Evolutionary conservation across 23 tunicate species (phyloP).

Genomic region (Trididemnum miniatum): DNA sequence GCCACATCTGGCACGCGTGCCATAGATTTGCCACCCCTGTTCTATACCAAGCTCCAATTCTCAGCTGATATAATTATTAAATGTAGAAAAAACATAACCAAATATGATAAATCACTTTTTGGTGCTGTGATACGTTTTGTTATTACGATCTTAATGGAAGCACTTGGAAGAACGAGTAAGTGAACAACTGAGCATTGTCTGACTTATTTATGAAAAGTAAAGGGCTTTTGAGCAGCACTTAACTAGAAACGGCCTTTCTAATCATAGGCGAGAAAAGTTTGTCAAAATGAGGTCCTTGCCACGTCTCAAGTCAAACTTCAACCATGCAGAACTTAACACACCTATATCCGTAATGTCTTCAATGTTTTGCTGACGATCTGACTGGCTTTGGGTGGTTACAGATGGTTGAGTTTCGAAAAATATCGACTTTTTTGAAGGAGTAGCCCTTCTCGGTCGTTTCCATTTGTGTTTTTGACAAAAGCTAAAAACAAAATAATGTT

Average conservation of each 20-base stretch:
- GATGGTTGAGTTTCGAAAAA: slow-evolving; percentile 17
- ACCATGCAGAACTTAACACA: neutral
- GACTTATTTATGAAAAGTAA: slow-evolving; percentile 44
- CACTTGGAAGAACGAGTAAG: slow-evolving; percentile 27
- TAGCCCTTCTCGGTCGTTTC: neutral
- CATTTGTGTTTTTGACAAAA: slow-evolving; percentile 35
- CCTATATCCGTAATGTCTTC: slow-evolving; percentile 3
- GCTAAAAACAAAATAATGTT: slow-evolving; percentile 33
- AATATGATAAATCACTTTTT: neutral
- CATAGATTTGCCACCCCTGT: neutral
- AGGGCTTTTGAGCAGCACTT: slow-evolving; percentile 28
- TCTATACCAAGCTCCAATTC: neutral
- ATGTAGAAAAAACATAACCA: neutral
- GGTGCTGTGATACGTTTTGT: neutral
- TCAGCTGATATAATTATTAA: neutral
- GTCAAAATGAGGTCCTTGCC: neutral
- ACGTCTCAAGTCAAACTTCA: neutral
- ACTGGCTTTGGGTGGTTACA: neutral
- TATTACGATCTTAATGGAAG: slow-evolving; percentile 44
- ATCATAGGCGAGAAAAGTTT: too few species aligned
- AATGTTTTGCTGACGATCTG: neutral
- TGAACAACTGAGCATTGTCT: slow-evolving; percentile 54
- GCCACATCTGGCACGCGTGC: too few species aligned
- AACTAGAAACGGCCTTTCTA: slow-evolving; percentile 29
- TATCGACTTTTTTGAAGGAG: slow-evolving; percentile 30